Conservation (phyloP, 2,797 vertebrate genomes). For the Cirrhinus molitorella region DNA sequence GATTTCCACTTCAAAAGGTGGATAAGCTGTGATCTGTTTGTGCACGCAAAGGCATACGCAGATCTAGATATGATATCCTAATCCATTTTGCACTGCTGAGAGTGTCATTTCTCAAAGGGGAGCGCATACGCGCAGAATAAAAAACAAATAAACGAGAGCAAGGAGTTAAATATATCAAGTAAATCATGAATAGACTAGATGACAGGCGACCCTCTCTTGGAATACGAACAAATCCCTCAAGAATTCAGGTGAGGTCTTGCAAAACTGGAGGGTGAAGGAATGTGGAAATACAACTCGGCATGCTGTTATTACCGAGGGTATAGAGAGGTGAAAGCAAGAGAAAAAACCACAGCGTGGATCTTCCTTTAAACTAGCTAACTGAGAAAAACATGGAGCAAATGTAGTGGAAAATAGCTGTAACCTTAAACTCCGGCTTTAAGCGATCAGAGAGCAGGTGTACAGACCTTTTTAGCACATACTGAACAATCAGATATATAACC, state of each 20-base stretch:
- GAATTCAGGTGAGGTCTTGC: constrained; percentile 77
- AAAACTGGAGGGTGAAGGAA: constrained; percentile 90
- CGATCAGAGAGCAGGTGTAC: constrained; percentile 4
- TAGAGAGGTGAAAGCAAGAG: constrained; percentile 69
- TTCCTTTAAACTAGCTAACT: constrained; percentile 45
- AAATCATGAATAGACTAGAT: constrained; percentile 36
- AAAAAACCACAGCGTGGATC: constrained; percentile 66
- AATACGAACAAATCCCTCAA: constrained; percentile 53
- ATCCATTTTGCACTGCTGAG: not conserved
- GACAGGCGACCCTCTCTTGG: constrained; percentile 40
- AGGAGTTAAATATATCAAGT: constrained; percentile 13
- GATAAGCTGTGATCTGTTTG: constrained; percentile 17
- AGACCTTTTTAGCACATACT: not conserved
- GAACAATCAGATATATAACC: too few species aligned
- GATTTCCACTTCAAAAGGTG: constrained; percentile 36
- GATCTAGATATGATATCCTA: constrained; percentile 12
- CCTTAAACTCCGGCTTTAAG: too few species aligned
- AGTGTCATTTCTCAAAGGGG: not conserved
- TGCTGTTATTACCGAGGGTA: constrained; percentile 86
- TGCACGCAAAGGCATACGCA: constrained; percentile 1
- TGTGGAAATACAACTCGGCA: constrained; percentile 96
- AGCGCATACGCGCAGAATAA: not conserved
- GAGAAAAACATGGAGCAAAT: constrained; percentile 3
- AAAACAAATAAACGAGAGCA: constrained; percentile 1
- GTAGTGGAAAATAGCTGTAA: not conserved